Base-by-base conservation (phyloP, 2,113 vertebrate genomes). In the Hiodon tergisus region DNA sequence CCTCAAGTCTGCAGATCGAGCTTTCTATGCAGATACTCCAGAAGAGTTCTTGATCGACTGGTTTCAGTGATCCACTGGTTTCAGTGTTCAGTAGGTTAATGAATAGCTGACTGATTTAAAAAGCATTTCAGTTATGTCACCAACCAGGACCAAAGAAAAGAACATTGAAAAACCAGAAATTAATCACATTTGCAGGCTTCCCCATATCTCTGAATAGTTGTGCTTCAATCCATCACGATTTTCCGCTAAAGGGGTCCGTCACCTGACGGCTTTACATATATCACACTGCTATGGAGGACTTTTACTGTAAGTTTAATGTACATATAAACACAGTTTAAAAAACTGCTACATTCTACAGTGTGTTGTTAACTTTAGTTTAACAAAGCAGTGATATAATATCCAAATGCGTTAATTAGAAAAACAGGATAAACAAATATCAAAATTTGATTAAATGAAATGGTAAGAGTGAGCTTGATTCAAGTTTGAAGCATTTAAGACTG, bases 151-250 rank as follows among this genome's bases (percentile, higher is more conserved):
- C 74, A 68, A 66, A 68, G 71, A 81, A 51, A 52, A 67, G 79
- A 71, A 55, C 73, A 31, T 55, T 74, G 67, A 78, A 80, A 83
- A 81, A 52, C 80, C 79, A 10, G 31, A 1, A 31, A 31, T 63
- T 82, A 67, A 79, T 89, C 83, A 89, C 85, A 88, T 88, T 87
- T 85, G 82, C 80, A 88, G 85, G 84, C 84, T 81, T 75, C 79
- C 83, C 67, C 68, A 87, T 79, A 82, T 81, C 79, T 78, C 69
- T 80, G 82, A 84, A 83, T 78, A 89, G 82, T 88, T 93, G 91
- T 94, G 92, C 92, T 93, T 93, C 87, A 83, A 85, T 67, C 6
- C 76, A 78, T 73, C 76, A 79, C 55, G 80, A 76, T 74, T 82
- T 83, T 78, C 83, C 85, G 81, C 78, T 78, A 71, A 84, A 80